Evolutionary conservation across 2,888 invertebrate species (phyloP), one percentile per base, ranked within the genome.

Genomic region (Melitaea athalia): DNA sequence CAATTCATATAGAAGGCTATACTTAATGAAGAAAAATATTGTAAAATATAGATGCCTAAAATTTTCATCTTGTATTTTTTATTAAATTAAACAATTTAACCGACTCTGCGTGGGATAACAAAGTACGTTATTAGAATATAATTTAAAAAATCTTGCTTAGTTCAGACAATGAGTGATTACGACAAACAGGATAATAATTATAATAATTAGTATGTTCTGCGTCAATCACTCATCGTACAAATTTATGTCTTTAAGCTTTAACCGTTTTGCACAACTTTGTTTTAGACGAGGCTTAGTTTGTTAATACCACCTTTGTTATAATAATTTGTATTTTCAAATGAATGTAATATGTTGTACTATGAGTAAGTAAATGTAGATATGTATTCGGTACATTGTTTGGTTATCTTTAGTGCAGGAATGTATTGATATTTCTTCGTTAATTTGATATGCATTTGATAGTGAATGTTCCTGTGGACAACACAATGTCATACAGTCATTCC

Each of bases 1-100:
- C 68, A 64, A 69, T 64, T 71, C 60, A 66, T 53, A 71, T 72
- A 71, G 72, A 72, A 49, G 72, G 66, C 72, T 73, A 70, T 73
- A n/a, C n/a, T n/a, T n/a, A 70, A 72, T 63, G 38, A 71, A 66
- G 68, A 61, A 68, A 61, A 66, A 64, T 72, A 72, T 67, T 68
- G 64, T 72, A 64, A 73, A 70, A 70, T 67, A 59, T 73, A 70
- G 62, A 59, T 69, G 73, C 69, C 72, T 73, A 73, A 66, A 66
- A 53, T 67, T 63, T 69, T 68, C 62, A 68, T 68, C 72, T 65
- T 65, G 57, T 64, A 65, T 65, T 68, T 72, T 45, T 66, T 70
- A 68, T 50, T 65, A 55, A 59, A 63, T 68, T 59, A 55, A 57
- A 63, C 59, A 64, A 64, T 49, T 57, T 63, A 72, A 67, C 68